Evolutionary conservation across 1,140 invertebrate species (phyloP).

Genomic region (Hypsibius dujardini): DNA sequence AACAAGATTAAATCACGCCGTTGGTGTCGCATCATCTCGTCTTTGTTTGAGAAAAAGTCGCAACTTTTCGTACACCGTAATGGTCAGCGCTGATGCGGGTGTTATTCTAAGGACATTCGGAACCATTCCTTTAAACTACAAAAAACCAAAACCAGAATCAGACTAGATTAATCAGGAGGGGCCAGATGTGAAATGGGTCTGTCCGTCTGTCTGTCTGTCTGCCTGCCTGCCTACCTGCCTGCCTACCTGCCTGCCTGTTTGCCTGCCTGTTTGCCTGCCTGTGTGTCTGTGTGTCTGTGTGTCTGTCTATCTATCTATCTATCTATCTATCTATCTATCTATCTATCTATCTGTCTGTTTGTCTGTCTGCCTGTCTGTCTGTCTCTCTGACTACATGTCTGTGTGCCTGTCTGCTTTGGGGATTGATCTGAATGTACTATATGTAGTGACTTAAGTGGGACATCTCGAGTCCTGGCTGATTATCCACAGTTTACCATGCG

Average conservation of each 20-base stretch:
- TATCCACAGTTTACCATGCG: background rate
- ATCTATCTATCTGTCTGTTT: too few relatives aligned
- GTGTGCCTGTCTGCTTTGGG: background rate
- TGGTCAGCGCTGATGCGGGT: constrained; percentile 86
- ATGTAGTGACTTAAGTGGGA: too few relatives aligned
- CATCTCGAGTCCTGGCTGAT: too few relatives aligned
- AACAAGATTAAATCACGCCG: too few relatives aligned
- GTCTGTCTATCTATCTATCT: too few relatives aligned
- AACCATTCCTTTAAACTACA: constrained; percentile 69
- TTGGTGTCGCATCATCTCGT: too few relatives aligned
- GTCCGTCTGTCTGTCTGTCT: too few relatives aligned
- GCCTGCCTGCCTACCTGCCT: too few relatives aligned
- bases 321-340: too few relatives aligned
- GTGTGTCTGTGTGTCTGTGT: background rate
- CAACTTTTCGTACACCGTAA: constrained; percentile 76
- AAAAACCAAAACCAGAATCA: background rate
- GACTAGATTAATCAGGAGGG: background rate
- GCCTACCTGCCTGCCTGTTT: too few relatives aligned
- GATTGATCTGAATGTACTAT: background rate
- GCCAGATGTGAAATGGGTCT: too few relatives aligned
- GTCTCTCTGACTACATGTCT: background rate
- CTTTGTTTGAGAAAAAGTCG: background rate
- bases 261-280: background rate
- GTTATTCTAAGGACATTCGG: constrained; percentile 71
- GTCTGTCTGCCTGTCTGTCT: background rate